Evolutionary conservation across 1,140 invertebrate genomes (phyloP), one percentile per base, ranked within the genome.

Genomic region (Lysiphlebus fabarum): DNA sequence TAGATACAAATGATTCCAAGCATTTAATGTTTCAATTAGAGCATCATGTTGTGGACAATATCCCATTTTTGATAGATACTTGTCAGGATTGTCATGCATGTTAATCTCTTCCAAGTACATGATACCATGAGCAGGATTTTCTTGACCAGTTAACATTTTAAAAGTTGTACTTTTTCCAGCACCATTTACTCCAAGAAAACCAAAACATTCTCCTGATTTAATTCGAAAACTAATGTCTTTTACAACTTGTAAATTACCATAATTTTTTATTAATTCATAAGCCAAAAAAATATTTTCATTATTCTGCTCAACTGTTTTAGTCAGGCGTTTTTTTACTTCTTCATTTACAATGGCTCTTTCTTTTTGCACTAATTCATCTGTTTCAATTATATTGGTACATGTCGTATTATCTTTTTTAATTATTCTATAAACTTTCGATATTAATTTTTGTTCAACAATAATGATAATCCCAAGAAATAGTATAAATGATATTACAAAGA

Each of bases 81-180:
- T 45, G 2, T 7, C 36, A n/a, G 59, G 56, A 34, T 62, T 47
- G 4, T 37, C 37, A 33, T 33, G n/a, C 45, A 61, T 53, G 12
- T 43, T 60, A 56, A 65, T 68, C 26, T 61, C 43, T n/a, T 63
- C 62, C 17, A 61, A 17, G 14, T 59, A 62, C 26, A 65, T 56
- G 5, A 58, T 67, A 33, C 87, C 86, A 17, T 64, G 64, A 12
- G 83, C 83, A 5, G 86, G 79, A 50, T 72, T 68, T 42, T 82
- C 76, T 69, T 89, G 86, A n/a, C 89, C 88, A 3, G 90, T 91
- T 50, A 91, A 73, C 86, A 91, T 90, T 67, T 88, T 88, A 65
- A 95, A 95, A 5, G 91, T 94, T 9, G 90, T 91, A 5, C 92
- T 93, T 79, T 96, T 96, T 6, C 94, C 94, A 6, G 94, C 93